Conservation (phyloP, 2,797 vertebrate species). For the Ptychadena robeensis region DNA sequence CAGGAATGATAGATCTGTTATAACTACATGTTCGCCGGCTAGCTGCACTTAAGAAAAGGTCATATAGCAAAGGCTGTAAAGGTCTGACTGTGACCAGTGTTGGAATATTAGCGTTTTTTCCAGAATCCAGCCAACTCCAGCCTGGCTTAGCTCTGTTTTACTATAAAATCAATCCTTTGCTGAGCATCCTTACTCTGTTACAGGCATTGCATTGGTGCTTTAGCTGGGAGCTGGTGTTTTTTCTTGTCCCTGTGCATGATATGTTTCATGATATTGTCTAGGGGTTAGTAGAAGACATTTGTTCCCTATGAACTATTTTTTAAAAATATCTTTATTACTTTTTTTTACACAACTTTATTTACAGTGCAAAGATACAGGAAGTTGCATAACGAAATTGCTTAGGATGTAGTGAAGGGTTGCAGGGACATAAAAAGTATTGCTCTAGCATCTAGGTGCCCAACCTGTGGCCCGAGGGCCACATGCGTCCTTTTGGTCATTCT, state of each 20-base stretch:
- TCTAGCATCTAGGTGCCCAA: too few species aligned
- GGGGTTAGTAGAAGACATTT: too few species aligned
- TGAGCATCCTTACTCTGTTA: not conserved
- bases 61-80: not conserved
- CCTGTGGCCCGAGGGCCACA: too few species aligned
- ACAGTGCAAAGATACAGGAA: too few species aligned
- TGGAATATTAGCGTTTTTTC: not conserved
- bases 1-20: not conserved
- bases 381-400: too few species aligned
- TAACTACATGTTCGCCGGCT: not conserved
- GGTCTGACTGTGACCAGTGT: not conserved
- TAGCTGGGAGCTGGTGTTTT: not conserved
- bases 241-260: not conserved
- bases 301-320: too few species aligned
- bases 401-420: too few species aligned
- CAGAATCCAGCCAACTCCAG: not conserved
- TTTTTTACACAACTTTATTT: too few species aligned
- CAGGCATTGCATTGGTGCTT: not conserved
- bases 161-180: not conserved
- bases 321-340: too few species aligned
- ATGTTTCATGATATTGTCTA: too few species aligned
- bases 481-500: too few species aligned
- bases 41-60: constrained; percentile 9
- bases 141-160: not conserved
- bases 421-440: too few species aligned